These are phyloP conservation scores for Pantelozetes paolii DNA, from an alignment of 2,888 invertebrate species.

Conservation along the genomic window DNA sequence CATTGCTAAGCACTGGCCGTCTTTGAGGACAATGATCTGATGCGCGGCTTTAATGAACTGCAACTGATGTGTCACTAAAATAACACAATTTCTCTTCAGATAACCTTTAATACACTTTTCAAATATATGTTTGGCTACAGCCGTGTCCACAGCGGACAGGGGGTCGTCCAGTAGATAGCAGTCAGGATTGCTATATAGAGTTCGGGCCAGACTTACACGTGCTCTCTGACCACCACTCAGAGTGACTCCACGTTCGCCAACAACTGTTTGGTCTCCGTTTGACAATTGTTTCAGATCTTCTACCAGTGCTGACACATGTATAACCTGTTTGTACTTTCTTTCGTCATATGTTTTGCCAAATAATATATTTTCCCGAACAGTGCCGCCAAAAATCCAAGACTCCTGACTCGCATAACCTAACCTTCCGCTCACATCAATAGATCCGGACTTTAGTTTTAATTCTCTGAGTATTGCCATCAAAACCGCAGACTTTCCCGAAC, in stretches of 20 bases:
- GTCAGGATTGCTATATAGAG: conserved; percentile 53
- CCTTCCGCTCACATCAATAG: conserved; percentile 51
- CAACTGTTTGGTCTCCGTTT: conserved; percentile 56
- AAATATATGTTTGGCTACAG: conserved; percentile 55
- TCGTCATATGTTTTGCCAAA: conserved; percentile 69
- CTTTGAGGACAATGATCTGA: conserved; percentile 54
- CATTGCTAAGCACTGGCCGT: conserved; percentile 48
- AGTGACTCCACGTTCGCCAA: conserved; percentile 60
- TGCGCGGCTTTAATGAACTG: conserved; percentile 55
- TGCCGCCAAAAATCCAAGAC: conserved; percentile 53
- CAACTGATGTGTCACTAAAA: conserved; percentile 58
- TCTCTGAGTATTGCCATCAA: conserved; percentile 54
- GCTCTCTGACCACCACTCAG: conserved; percentile 59
- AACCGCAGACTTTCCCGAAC: conserved; percentile 63
- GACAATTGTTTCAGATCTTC: conserved; percentile 56
- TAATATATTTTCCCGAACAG: conserved; percentile 84
- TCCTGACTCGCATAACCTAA: conserved; percentile 54
- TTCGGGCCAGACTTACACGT: conserved; percentile 56
- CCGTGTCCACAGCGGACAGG: conserved; percentile 54
- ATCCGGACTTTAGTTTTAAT: conserved; percentile 51
- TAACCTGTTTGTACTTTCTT: conserved; percentile 56
- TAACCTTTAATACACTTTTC: conserved; percentile 52
- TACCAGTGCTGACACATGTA: conserved; percentile 55
- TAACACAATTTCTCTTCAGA: conserved; percentile 52
- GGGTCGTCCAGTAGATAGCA: conserved; percentile 57